phyloP scores from a whole-genome alignment of 2,113 vertebrate species.

The Synchiropus splendidus region DNA sequence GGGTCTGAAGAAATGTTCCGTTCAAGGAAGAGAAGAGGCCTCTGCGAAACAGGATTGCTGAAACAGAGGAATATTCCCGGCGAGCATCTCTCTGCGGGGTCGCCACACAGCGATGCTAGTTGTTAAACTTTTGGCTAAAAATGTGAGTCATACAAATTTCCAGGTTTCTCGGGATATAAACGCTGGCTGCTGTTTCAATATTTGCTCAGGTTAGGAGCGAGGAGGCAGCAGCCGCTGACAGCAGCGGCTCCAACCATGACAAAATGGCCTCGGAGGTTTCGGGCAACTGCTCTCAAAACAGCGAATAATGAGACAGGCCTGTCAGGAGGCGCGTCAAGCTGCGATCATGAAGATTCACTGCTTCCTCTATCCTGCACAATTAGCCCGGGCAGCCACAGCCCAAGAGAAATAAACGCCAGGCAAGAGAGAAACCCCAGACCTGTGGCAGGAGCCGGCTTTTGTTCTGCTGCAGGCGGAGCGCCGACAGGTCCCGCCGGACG shows the following conservation, averaged over 20 bases:
- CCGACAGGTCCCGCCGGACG: constrained; percentile 25
- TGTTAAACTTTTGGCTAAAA: too few species aligned
- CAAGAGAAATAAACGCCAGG: constrained; percentile 14
- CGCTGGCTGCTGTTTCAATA: too few species aligned
- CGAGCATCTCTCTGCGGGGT: too few species aligned
- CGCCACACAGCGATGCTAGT: too few species aligned
- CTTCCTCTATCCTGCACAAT: constrained; percentile 26
- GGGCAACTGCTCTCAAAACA: constrained; percentile 21
- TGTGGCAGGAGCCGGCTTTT: constrained; percentile 22
- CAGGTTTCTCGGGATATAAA: too few species aligned
- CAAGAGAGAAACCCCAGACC: constrained; percentile 22
- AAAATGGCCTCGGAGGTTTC: constrained; percentile 4
- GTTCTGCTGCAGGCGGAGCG: constrained; percentile 31
- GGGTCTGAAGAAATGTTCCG: too few species aligned
- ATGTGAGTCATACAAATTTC: too few species aligned
- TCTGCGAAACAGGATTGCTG: too few species aligned
- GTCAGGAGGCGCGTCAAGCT: constrained; percentile 5
- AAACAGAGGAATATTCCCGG: too few species aligned
- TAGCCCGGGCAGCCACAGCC: constrained; percentile 12
- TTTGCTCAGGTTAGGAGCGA: too few species aligned
- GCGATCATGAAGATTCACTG: constrained; percentile 12
- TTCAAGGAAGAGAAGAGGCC: too few species aligned
- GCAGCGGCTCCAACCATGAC: constrained; percentile 8
- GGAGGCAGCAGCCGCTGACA: too few species aligned
- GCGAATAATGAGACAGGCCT: neutral